Percentiles rank a stretch among this genome's conserved stretches.
phyloP scores from a whole-genome alignment of 2,797 vertebrate species.

The Heliangelus exortis region DNA sequence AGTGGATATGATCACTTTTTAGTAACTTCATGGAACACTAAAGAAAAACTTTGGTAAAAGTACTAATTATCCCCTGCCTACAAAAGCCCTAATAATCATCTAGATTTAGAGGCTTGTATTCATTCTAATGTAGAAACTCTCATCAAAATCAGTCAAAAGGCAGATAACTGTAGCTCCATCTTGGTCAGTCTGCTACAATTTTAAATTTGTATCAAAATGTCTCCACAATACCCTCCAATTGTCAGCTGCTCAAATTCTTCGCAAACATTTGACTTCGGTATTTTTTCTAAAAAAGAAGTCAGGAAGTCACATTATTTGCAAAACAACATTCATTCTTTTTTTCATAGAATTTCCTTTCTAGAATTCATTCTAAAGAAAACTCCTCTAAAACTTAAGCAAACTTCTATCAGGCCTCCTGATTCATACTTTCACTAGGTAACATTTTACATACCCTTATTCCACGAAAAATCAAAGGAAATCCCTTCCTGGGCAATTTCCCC shows the following conservation, averaged over 20 bases:
- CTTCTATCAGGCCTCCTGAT: neutral
- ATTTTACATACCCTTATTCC: slow-evolving; percentile 87
- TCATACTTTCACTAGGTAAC: neutral
- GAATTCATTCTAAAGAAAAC: neutral
- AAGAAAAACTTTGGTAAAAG: neutral
- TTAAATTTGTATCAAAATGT: neutral
- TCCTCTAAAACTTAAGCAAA: neutral
- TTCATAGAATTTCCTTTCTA: neutral
- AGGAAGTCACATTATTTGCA: neutral
- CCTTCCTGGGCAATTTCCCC: slow-evolving; percentile 88
- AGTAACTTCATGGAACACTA: neutral
- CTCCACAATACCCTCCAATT: neutral
- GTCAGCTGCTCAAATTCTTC: neutral
- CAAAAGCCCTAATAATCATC: neutral
- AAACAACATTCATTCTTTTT: neutral
- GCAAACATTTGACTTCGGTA: neutral
- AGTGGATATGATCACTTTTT: neutral
- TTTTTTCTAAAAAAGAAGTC: neutral
- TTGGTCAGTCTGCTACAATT: neutral
- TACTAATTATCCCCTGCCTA: neutral
- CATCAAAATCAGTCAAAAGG: neutral
- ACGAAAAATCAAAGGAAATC: slow-evolving; percentile 93
- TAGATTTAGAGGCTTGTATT: neutral
- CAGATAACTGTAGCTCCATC: neutral
- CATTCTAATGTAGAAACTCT: neutral